Evolutionary conservation across 1,140 invertebrate species (phyloP).

Genomic region (Steinernema khuongi): DNA sequence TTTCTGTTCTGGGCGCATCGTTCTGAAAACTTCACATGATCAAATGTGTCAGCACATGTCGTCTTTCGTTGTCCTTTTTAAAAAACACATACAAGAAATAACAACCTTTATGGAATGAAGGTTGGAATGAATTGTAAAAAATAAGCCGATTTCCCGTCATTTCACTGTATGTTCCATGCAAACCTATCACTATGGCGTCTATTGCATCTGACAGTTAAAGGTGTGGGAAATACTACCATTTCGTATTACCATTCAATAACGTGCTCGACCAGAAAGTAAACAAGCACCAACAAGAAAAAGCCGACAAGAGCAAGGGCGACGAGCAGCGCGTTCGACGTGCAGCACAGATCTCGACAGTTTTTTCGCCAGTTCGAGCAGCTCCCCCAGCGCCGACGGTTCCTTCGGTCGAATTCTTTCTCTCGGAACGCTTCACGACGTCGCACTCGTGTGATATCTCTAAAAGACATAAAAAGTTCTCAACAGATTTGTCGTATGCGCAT

Average conservation of each 20-base stretch:
- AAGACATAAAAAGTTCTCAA: neutral
- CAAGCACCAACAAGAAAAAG: neutral
- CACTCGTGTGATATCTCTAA: neutral
- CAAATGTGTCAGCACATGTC: too few species aligned
- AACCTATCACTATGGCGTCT: too few species aligned
- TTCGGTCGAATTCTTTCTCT: neutral
- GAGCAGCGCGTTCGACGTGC: neutral
- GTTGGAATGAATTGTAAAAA: too few species aligned
- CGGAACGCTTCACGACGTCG: constrained; percentile 2
- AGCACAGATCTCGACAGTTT: neutral
- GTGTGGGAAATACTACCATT: too few species aligned
- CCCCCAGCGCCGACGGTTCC: neutral
- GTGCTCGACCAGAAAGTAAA: neutral
- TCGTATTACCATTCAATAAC: constrained; percentile 1
- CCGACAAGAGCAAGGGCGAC: neutral
- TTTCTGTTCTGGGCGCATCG: too few species aligned
- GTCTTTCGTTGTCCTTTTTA: too few species aligned
- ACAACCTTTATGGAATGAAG: too few species aligned
- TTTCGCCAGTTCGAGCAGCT: neutral
- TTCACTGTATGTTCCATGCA: too few species aligned
- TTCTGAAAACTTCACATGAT: too few species aligned
- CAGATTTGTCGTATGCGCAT: neutral
- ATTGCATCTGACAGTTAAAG: too few species aligned
- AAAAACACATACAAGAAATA: too few species aligned
- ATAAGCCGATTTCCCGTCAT: too few species aligned